Base-by-base conservation (phyloP, 2,113 vertebrate species). In the Symphodus melops region DNA sequence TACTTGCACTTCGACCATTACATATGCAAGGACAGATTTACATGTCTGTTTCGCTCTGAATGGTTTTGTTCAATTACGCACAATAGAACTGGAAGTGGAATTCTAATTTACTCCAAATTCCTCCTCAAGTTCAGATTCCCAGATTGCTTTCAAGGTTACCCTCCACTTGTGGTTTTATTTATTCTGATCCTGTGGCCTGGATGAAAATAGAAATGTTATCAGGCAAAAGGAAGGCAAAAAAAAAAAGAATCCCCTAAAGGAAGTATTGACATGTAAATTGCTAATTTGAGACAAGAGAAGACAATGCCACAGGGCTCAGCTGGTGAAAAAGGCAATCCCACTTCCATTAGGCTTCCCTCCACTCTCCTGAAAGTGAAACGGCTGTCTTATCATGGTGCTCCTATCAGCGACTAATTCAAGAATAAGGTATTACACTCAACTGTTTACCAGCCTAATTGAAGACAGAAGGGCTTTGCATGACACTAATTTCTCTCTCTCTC, bases 341-440 rank as follows among this genome's bases (percentile, higher is more conserved):
- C 79, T 89, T 89, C 87, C 83, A 92, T 94, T 91, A 92, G 75
- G 68, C 60, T 42, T 37, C 86, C 72, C 82, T 86, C 53, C 39
- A 37, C 77, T 80, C 63, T 77, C 33, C 74, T 82, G 79, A 57
- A 56, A 51, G 71, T 75, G 81, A 88, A 81, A 86, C 61, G 78
- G 44, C 65, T 73, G 58, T 86, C 79, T 79, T 85, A 79, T 84
- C 74, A 78, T 78, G 85, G 85, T 83, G 82, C 70, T 75, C 62
- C 84, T 86, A 90, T 91, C 91, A 90, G 89, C 68, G 71, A 78
- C 74, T 89, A 66, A 92, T 94, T 90, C 88, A 81, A 89, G 89
- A 88, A 85, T 75, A 62, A 83, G 83, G 83, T 87, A 73, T 87
- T 77, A 85, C 86, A 81, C 85, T 73, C 72, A 67, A 56, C 75